Evolutionary conservation across 1,140 invertebrate genomes (phyloP).

Genomic region (Drosophila novamexicana): DNA sequence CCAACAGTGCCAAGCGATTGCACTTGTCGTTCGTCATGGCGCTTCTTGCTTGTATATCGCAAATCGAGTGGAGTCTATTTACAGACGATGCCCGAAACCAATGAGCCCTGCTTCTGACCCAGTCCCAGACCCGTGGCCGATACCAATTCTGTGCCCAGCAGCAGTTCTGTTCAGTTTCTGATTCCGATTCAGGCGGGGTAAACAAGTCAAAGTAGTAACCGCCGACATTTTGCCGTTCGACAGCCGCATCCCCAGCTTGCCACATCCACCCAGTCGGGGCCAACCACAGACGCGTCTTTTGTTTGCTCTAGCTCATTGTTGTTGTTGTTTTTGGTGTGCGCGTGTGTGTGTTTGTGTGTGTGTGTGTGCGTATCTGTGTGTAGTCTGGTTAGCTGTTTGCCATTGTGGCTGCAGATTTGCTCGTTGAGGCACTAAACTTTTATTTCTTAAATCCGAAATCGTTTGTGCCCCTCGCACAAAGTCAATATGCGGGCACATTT

Average conservation of each 20-base stretch:
- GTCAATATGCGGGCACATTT: slow-evolving; percentile 74
- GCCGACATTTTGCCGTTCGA: slow-evolving; percentile 43
- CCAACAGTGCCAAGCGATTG: slow-evolving; percentile 37
- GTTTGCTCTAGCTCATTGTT: slow-evolving; percentile 64
- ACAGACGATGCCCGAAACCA: slow-evolving; percentile 43
- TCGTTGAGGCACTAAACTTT: slow-evolving; percentile 77
- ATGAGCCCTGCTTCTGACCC: slow-evolving; percentile 40
- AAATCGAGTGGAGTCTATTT: slow-evolving; percentile 52
- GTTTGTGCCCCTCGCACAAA: slow-evolving; percentile 72
- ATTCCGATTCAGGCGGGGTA: slow-evolving; percentile 18
- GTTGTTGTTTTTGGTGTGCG: slow-evolving; percentile 15
- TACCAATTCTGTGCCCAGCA: slow-evolving; percentile 8
- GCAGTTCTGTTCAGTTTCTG: slow-evolving; percentile 3
- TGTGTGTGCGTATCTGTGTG: slow-evolving; percentile 20
- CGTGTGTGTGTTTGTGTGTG: slow-evolving; percentile 1
- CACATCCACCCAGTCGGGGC: slow-evolving; percentile 18
- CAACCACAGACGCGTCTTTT: slow-evolving; percentile 81
- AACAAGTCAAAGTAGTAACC: slow-evolving; percentile 55
- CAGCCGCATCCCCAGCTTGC: slow-evolving; percentile 16
- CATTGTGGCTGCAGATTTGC: slow-evolving; percentile 73
- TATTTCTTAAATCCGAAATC: slow-evolving; percentile 81
- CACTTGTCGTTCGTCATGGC: slow-evolving; percentile 37
- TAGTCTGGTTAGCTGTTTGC: slow-evolving; percentile 59
- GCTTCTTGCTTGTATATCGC: slow-evolving; percentile 33
- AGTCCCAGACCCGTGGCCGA: neutral